These are phyloP conservation scores for Allygus modestus DNA, from an alignment of 2,888 invertebrate genomes.

Conservation along the genomic window DNA sequence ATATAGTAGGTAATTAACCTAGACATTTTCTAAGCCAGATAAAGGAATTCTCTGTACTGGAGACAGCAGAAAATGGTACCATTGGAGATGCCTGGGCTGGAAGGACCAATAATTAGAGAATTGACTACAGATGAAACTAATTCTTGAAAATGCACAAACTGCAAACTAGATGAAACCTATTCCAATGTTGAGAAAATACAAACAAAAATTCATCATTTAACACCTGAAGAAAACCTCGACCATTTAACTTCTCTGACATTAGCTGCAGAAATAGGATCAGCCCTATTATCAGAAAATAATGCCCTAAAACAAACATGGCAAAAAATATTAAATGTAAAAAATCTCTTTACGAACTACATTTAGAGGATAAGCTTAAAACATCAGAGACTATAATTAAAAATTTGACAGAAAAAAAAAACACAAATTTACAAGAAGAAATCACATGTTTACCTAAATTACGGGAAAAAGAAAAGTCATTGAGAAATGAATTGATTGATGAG, in stretches of 20 bases:
- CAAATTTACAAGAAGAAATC: not conserved
- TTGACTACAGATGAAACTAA: too few species aligned
- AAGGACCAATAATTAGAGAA: too few species aligned
- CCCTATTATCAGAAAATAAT: slow-evolving; percentile 2
- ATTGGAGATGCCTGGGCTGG: too few species aligned
- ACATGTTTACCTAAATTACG: too few species aligned
- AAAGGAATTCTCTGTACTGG: too few species aligned
- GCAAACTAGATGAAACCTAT: not conserved
- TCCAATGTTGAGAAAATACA: not conserved
- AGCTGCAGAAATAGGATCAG: slow-evolving; percentile 9
- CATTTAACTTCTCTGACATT: not conserved
- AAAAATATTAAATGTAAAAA: not conserved
- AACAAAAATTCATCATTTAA: not conserved
- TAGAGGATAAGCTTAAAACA: too few species aligned
- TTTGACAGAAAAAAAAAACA: slow-evolving; percentile 23
- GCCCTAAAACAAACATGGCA: slow-evolving; percentile 11
- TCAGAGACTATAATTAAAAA: not conserved
- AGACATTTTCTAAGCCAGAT: too few species aligned
- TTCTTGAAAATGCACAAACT: not conserved
- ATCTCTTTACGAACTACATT: not conserved
- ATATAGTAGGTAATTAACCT: too few species aligned
- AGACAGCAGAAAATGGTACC: too few species aligned
- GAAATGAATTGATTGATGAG: too few species aligned
- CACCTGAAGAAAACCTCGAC: not conserved
- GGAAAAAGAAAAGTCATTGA: too few species aligned